These are phyloP conservation scores for Psophia crepitans DNA, from an alignment of 2,113 vertebrate genomes.

Conservation along the genomic window DNA sequence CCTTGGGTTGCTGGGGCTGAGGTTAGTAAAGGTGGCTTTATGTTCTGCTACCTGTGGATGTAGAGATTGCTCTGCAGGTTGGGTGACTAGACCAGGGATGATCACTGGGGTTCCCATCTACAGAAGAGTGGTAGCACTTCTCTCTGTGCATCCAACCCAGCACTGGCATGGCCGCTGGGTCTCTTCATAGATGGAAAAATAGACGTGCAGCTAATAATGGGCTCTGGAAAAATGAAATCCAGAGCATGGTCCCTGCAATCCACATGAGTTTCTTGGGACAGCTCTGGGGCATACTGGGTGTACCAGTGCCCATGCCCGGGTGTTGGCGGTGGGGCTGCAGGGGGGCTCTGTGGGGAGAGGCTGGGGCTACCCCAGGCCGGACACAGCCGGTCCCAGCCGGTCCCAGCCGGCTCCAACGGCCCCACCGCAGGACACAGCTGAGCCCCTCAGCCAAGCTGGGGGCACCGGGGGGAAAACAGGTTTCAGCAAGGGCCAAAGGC, in stretches of 20 bases:
- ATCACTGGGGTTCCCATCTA: accelerated
- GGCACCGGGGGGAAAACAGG: neutral
- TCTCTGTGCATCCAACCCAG: neutral
- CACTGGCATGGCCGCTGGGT: no score
- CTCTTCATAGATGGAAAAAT: neutral
- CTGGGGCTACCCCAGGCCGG: no score
- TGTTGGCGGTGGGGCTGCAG: neutral
- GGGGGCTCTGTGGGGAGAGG: no score
- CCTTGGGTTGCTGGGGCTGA: neutral
- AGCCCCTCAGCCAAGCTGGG: neutral
- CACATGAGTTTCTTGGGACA: neutral
- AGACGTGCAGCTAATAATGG: neutral
- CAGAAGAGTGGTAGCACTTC: neutral
- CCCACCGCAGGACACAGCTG: neutral
- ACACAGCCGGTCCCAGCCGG: neutral
- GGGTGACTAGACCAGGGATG: neutral
- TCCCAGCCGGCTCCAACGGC: neutral
- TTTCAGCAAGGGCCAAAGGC: neutral
- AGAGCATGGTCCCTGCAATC: neutral
- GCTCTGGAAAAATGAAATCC: neutral
- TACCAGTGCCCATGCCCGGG: accelerated
- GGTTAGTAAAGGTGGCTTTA: neutral
- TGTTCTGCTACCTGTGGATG: neutral
- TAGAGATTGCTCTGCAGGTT: neutral
- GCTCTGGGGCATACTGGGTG: neutral